Evolutionary conservation across 2,888 invertebrate species (phyloP).

Genomic region (Zootermopsis nevadensis): DNA sequence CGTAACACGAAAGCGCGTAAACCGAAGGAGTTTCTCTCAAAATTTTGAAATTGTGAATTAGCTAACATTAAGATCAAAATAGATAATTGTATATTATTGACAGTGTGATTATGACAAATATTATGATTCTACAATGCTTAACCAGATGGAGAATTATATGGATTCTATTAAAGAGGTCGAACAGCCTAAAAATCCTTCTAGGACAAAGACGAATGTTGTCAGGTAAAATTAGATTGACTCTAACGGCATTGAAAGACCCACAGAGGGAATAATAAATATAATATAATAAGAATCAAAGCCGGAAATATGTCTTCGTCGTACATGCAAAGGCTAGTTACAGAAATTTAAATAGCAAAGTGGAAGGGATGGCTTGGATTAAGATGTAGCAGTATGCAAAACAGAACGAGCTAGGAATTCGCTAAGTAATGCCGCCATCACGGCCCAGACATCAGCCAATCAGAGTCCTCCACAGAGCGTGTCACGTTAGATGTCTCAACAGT

Average conservation of each 20-base stretch:
- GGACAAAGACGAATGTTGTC: background rate
- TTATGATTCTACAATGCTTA: too few species aligned
- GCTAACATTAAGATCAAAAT: too few species aligned
- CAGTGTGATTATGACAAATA: too few species aligned
- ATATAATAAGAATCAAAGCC: background rate
- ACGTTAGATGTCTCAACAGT: background rate
- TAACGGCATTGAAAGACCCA: background rate
- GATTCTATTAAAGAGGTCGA: too few species aligned
- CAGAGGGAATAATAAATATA: too few species aligned
- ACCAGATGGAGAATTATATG: too few species aligned
- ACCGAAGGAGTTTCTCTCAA: too few species aligned
- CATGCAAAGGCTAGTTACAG: background rate
- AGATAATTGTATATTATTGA: too few species aligned
- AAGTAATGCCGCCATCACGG: slow-evolving; percentile 13
- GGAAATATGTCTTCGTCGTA: background rate
- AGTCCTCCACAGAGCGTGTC: background rate
- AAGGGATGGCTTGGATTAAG: background rate
- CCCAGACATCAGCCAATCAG: background rate
- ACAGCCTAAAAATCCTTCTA: too few species aligned
- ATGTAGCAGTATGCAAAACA: background rate
- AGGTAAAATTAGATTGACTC: background rate
- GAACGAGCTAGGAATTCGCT: slow-evolving; percentile 1
- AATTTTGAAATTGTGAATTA: too few species aligned
- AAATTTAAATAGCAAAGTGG: slow-evolving; percentile 16
- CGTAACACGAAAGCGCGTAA: too few species aligned